Conservation (phyloP, 35 echinoderm and acorn worm species). For the Stichopus chloronotus region DNA sequence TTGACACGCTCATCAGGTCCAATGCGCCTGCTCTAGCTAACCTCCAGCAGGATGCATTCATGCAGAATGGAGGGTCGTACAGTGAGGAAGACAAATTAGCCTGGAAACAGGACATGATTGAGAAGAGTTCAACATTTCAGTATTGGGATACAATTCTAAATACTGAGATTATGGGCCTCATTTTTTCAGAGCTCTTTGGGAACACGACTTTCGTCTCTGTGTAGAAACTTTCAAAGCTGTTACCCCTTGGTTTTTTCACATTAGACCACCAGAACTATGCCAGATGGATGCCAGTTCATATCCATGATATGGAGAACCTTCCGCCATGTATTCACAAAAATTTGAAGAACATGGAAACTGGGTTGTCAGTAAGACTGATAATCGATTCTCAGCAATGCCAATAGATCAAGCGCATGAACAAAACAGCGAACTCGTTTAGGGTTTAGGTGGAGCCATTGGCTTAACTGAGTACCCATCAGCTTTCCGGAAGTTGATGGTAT, state of each 20-base stretch:
- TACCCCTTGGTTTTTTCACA: not conserved
- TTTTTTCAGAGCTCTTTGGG: not conserved
- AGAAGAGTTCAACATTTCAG: no score
- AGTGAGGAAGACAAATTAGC: not conserved
- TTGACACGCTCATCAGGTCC: conserved; percentile 50
- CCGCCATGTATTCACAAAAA: not conserved
- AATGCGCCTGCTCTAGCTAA: conserved; percentile 36
- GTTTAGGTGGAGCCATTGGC: conserved; percentile 64
- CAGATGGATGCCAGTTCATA: conserved; percentile 23
- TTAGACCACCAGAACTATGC: not conserved
- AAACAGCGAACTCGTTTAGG: conserved; percentile 57
- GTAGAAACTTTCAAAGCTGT: not conserved
- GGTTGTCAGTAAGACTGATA: not conserved
- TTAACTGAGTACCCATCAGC: conserved; percentile 68
- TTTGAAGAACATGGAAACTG: conserved; percentile 14
- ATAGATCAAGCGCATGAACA: conserved; percentile 57
- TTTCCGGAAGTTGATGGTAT: conserved; percentile 69
- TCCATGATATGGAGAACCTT: not conserved
- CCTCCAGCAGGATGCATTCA: conserved; percentile 51
- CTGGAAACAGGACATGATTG: no score
- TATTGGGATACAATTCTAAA: not conserved
- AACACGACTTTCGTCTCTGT: not conserved
- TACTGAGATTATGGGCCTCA: not conserved
- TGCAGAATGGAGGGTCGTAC: not conserved
- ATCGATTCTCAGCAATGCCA: not conserved